Evolutionary conservation across 2,797 vertebrate genomes (phyloP), one percentile per base, ranked within the genome.

Genomic region (Emydoidea blandingii): DNA sequence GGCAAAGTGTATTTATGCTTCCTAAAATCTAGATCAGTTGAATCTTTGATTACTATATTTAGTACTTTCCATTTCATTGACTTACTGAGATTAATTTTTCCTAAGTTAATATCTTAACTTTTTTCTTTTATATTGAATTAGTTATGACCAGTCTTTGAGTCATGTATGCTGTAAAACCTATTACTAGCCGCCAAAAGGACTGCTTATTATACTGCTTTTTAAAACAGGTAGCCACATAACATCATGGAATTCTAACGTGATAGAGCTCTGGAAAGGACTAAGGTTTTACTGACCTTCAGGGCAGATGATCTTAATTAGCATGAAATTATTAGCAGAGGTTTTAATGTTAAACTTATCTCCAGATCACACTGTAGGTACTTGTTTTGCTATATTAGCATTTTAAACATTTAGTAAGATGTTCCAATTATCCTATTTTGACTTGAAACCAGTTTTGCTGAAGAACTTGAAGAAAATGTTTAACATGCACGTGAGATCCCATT

Each of bases 121-220:
- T 74, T 82, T 94, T 92, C 16, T 41, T 87, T 12, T 29, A 85
- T 29, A 2, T 84, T 93, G 89, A 8, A 19, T 31, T 19, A 37
- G 47, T 85, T 88, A 23, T 31, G 37, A 37, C 25, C 44, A 25
- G n/a, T 41, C 83, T 57, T 3, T 79, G 27, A 3, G 9, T 1
- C 1, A 82, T 62, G 49, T 31, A 14, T 57, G 78, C 37, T 80
- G 4, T 50, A 88, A 83, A 90, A 65, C 11, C 15, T 89, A 4
- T 56, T 79, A 79, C 27, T 49, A 12, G 12, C 57, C 59, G 34
- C 29, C 37, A 12, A 50, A 8, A 88, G 78, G 47, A 53, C 76
- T 84, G 23, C 21, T 10, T 82, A 52, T 41, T 41, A 37, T 21
- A 72, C 37, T 86, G 27, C 65, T 34, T 86, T 94, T 84, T 44